Conservation (phyloP, 2,797 vertebrate genomes). For the Bovichtus variegatus region DNA sequence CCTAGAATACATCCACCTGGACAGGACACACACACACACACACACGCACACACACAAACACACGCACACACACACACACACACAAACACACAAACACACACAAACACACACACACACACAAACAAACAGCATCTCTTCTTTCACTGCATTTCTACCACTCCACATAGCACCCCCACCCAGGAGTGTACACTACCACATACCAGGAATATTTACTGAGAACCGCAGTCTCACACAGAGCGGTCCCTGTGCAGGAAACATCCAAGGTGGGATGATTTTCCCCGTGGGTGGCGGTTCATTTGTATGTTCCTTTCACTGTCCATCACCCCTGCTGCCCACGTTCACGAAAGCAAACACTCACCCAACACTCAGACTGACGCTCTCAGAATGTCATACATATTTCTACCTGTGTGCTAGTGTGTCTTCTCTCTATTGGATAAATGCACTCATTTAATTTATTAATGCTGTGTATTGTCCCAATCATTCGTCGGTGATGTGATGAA, state of each 20-base stretch:
- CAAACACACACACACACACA: constrained; percentile 45
- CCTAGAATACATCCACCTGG: constrained; percentile 73
- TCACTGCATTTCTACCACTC: constrained; percentile 52
- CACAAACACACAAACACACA: constrained; percentile 44
- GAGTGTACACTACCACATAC: constrained; percentile 69
- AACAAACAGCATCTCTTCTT: constrained; percentile 58
- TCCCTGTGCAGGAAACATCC: constrained; percentile 75
- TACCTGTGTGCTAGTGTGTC: constrained; percentile 12
- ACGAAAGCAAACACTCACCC: constrained; percentile 58
- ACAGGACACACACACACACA: constrained; percentile 26
- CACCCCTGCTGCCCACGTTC: constrained; percentile 56
- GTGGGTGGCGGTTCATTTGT: constrained; percentile 80
- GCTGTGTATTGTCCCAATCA: constrained; percentile 68
- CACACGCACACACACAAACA: constrained; percentile 38
- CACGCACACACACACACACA: constrained; percentile 45
- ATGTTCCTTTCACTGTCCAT: constrained; percentile 75
- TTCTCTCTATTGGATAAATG: constrained; percentile 9
- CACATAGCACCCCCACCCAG: constrained; percentile 45
- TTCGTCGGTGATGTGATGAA: constrained; percentile 62
- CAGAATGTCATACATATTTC: constrained; percentile 55
- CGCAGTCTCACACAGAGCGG: constrained; percentile 69
- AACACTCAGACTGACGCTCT: constrained; percentile 36
- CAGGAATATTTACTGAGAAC: constrained; percentile 77
- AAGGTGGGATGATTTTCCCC: constrained; percentile 77
- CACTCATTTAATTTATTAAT: constrained; percentile 65